Base-by-base conservation (phyloP, 2,888 invertebrate genomes). In the Lamellibrachia satsuma region DNA sequence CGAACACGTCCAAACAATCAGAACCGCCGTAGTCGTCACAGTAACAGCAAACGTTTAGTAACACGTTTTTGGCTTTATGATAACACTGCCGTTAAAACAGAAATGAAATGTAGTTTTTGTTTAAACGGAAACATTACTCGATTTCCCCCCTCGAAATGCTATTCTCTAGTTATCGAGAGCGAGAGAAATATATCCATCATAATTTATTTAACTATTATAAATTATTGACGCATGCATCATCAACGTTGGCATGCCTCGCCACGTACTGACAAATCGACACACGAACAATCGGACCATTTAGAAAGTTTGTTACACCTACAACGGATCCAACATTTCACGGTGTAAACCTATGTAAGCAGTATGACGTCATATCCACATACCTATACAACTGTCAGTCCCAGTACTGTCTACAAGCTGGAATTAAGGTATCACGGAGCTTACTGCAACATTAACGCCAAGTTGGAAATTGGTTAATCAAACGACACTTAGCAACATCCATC, bases 1-100 rank as follows among this genome's bases (percentile, higher is more conserved):
- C 97, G 97, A 95, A 92, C 52, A 93, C 52, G 52, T 22, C 3
- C 55, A 52, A 8, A 52, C 52, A 91, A 4, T 52, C 91, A 51
- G 52, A 52, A 15, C n/a, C 91, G 52, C 9, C 9, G 1, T 15
- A 90, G 15, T 3, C 39, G 39, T 55, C 55, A 55, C 8, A 55
- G 8, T 55, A 55, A 55, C 75, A n/a, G 75, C 75, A 75, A 11
- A 75, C 22, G 22, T 75, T n/a, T 75, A 11, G 75, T n/a, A 4
- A 75, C n/a, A 11, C 75, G 15, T 11, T 75, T 75, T 15, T 6
- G 75, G 75, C n/a, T 22, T n/a, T 22, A 75, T 3, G 15, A 75
- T n/a, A 75, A 11, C 15, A 75, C 75, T 22, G 22, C n/a, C 75
- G 75, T n/a, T 22, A 75, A 4, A 75, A 75, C 3, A 75, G 75